Percentiles rank a stretch among this genome's conserved stretches.
Conservation (phyloP, 1,140 invertebrate species). For the Battus philenor region DNA sequence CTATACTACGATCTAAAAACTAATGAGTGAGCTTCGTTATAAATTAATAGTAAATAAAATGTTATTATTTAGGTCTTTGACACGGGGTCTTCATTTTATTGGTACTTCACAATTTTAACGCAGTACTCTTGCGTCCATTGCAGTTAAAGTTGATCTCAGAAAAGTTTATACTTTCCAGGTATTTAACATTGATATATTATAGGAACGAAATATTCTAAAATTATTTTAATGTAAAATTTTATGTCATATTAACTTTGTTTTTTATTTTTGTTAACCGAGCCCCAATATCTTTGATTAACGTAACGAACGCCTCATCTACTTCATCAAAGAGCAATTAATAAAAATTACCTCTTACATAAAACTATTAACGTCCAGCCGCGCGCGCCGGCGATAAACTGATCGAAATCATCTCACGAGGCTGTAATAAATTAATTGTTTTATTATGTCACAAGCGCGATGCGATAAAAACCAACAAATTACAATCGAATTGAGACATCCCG, state of each 20-base stretch:
- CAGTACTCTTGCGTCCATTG: too few species aligned
- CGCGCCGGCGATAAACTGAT: conserved; percentile 67
- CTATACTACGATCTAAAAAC: too few species aligned
- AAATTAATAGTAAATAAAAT: too few species aligned
- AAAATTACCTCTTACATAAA: conserved; percentile 65
- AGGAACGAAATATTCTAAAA: not conserved
- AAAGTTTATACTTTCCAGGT: too few species aligned
- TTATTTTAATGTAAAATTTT: not conserved
- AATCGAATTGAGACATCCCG: conserved; percentile 67
- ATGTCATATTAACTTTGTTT: not conserved
- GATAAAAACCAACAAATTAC: conserved; percentile 64
- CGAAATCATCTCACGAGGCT: conserved; percentile 49
- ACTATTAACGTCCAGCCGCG: conserved; percentile 65
- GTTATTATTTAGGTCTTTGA: too few species aligned
- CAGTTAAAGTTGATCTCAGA: too few species aligned
- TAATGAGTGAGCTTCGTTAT: too few species aligned
- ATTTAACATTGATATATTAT: not conserved
- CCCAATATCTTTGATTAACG: conserved; percentile 1
- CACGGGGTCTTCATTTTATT: too few species aligned
- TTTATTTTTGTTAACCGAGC: not conserved
- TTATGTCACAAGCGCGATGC: conserved; percentile 56
- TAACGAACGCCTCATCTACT: conserved; percentile 43
- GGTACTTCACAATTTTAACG: too few species aligned
- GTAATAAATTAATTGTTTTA: conserved; percentile 73
- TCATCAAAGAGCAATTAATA: conserved; percentile 68